Percentiles rank a stretch among this genome's conserved stretches.
Conservation (phyloP, 2,888 invertebrate species). For the Troides aeacus region DNA sequence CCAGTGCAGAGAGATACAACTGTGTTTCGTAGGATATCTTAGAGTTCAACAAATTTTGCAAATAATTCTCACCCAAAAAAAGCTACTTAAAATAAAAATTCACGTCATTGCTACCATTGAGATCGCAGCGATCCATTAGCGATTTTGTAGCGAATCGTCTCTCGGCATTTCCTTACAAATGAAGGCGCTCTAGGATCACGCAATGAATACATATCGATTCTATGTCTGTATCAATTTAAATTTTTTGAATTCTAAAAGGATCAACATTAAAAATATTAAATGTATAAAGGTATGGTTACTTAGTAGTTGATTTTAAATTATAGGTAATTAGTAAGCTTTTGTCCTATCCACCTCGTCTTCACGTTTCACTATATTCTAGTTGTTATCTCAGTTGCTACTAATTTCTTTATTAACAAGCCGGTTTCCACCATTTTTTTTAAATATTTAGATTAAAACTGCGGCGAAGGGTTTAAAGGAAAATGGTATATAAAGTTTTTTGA, state of each 20-base stretch:
- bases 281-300: neutral
- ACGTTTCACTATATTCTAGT: no score
- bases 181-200: slow-evolving; percentile 24
- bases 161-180: slow-evolving; percentile 26
- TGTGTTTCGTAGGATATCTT: no score
- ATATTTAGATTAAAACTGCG: neutral
- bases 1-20: no score
- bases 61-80: no score
- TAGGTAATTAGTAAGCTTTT: no score
- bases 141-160: slow-evolving; percentile 16
- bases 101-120: neutral
- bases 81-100: slow-evolving; percentile 6
- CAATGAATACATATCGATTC: slow-evolving; percentile 28
- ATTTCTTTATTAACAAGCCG: neutral
- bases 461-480: neutral
- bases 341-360: no score
- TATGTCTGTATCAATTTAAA: slow-evolving; percentile 26
- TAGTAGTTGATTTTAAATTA: no score
- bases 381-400: neutral
- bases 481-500: neutral
- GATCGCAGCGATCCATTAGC: slow-evolving; percentile 22
- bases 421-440: neutral
- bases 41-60: no score
- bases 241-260: slow-evolving; percentile 16
- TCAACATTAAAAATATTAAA: neutral